Evolutionary conservation across 2,113 vertebrate genomes (phyloP).

Genomic region (Cromileptes altivelis): DNA sequence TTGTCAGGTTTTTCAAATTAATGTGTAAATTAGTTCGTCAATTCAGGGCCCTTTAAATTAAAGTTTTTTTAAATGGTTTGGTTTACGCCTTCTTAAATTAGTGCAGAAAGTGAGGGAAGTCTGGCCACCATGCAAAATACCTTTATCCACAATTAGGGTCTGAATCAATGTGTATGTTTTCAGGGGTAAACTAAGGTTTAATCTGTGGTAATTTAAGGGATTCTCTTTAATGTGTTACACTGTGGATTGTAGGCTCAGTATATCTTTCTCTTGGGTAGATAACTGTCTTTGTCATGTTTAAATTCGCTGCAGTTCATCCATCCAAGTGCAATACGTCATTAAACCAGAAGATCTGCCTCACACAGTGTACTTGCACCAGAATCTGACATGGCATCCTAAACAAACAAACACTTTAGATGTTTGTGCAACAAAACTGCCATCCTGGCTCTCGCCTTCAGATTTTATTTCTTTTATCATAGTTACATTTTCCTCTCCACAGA

Average conservation of each 20-base stretch:
- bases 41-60: neutral
- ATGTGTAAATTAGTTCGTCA: neutral
- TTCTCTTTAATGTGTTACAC: neutral
- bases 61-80: neutral
- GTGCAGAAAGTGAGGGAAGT: neutral
- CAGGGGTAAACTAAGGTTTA: neutral
- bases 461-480: constrained; percentile 30
- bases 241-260: neutral
- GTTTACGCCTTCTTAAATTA: neutral
- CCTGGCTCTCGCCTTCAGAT: constrained; percentile 30
- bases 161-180: neutral
- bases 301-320: constrained; percentile 6
- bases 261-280: neutral
- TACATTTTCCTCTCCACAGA: constrained; percentile 22
- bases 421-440: constrained; percentile 1
- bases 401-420: constrained; percentile 40
- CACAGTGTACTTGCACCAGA: neutral
- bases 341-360: neutral
- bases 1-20: too few relatives aligned
- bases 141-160: neutral
- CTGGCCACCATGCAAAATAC: neutral
- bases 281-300: neutral
- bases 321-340: neutral
- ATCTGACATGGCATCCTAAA: constrained; percentile 16
- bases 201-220: neutral